phyloP scores from a whole-genome alignment of 2,888 invertebrate species.

The Chironomus riparius region DNA sequence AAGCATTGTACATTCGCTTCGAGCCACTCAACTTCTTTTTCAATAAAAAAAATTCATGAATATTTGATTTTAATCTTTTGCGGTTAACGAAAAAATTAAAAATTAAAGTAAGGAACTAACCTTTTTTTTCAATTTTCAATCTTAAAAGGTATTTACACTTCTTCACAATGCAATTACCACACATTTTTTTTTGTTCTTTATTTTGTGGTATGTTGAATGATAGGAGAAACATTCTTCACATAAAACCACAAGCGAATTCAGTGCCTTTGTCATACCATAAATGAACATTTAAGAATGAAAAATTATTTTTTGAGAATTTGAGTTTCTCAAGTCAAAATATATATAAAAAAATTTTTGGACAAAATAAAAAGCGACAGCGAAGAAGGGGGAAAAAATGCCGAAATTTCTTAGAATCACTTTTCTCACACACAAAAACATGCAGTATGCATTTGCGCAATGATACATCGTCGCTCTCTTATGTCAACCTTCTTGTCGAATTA shows the following conservation, averaged over 20 bases:
- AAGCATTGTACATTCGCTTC: not conserved
- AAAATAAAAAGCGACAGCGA: not conserved
- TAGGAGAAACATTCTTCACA: too few species aligned
- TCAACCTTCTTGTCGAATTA: constrained; percentile 27
- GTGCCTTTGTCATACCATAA: constrained; percentile 19
- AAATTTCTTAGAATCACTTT: not conserved
- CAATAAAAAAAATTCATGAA: too few species aligned
- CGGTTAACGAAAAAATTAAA: too few species aligned
- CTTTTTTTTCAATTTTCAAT: too few species aligned
- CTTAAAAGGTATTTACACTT: too few species aligned
- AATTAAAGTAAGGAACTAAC: too few species aligned
- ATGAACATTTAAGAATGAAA: constrained; percentile 3
- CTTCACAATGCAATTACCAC: too few species aligned
- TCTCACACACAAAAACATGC: not conserved
- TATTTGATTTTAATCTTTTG: too few species aligned
- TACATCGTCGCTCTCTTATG: not conserved
- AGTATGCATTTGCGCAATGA: not conserved
- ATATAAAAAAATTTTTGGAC: not conserved
- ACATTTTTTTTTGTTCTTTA: too few species aligned
- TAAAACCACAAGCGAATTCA: too few species aligned
- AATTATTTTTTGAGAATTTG: not conserved
- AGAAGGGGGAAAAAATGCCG: not conserved
- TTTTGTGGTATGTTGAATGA: too few species aligned
- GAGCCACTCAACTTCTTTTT: not conserved
- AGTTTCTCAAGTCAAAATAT: not conserved